Evolutionary conservation across 2,888 invertebrate genomes (phyloP).

Genomic region (Mythimna pallens): DNA sequence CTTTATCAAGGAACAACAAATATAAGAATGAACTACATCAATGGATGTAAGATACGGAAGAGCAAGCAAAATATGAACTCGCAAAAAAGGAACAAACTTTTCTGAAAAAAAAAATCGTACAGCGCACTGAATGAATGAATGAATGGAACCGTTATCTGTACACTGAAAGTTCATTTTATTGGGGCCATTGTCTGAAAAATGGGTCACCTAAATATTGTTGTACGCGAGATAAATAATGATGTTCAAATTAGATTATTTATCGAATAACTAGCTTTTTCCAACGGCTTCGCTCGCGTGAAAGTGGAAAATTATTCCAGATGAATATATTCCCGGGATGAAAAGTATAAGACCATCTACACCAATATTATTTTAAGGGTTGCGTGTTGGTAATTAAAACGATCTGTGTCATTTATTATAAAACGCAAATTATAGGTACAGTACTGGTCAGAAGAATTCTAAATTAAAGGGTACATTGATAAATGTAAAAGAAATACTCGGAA

Average conservation of each 20-base stretch:
- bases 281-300: too few relatives aligned
- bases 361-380: too few relatives aligned
- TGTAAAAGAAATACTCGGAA: too few relatives aligned
- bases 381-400: too few relatives aligned
- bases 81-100: slow-evolving; percentile 16
- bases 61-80: slow-evolving; percentile 33
- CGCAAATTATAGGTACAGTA: too few relatives aligned
- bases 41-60: slow-evolving; percentile 38
- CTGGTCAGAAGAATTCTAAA: too few relatives aligned
- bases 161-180: slow-evolving; percentile 50
- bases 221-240: slow-evolving; percentile 27
- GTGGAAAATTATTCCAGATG: too few relatives aligned
- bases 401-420: too few relatives aligned
- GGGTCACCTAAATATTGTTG: slow-evolving; percentile 43
- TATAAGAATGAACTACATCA: slow-evolving; percentile 22
- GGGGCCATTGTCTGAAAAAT: slow-evolving; percentile 50
- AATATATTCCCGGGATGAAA: too few relatives aligned
- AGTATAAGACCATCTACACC: too few relatives aligned
- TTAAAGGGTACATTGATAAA: too few relatives aligned
- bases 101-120: slow-evolving; percentile 12
- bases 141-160: slow-evolving; percentile 50
- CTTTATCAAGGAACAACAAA: slow-evolving; percentile 21
- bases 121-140: slow-evolving; percentile 32
- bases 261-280: too few relatives aligned
- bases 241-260: slow-evolving; percentile 8